Conservation (phyloP, 92 coral and sea anemone species). For the Palythoa heliodiscus region DNA sequence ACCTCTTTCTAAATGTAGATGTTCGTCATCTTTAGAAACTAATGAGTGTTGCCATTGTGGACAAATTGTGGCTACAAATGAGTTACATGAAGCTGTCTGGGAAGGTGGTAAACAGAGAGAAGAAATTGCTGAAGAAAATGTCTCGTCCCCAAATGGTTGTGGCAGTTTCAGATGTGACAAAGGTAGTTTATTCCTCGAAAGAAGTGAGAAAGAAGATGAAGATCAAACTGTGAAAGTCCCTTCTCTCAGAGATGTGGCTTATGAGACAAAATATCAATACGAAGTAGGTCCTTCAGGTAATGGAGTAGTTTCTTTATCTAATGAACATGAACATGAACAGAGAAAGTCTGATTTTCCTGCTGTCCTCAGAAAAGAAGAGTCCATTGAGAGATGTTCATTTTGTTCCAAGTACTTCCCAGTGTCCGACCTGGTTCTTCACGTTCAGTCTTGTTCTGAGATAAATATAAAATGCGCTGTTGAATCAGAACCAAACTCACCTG, state of each 20-base stretch:
- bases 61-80: slow-evolving; percentile 34
- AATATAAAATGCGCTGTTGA: slow-evolving; percentile 29
- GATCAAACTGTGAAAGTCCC: background rate
- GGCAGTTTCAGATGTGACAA: background rate
- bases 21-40: slow-evolving; percentile 13
- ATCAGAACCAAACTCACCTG: slow-evolving; percentile 11
- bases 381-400: slow-evolving; percentile 57
- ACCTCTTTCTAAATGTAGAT: background rate
- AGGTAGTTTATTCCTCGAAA: background rate
- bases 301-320: background rate
- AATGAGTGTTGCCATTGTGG: slow-evolving; percentile 47
- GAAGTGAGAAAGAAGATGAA: background rate
- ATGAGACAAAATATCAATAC: background rate
- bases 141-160: background rate
- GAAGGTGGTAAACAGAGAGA: slow-evolving; percentile 51
- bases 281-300: background rate
- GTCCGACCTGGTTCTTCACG: slow-evolving; percentile 46
- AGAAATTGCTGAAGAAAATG: slow-evolving; percentile 34
- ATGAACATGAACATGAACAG: background rate
- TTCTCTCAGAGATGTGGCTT: background rate
- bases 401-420: slow-evolving; percentile 44
- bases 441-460: slow-evolving; percentile 34
- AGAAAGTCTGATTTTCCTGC: background rate
- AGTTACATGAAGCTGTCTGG: slow-evolving; percentile 58
- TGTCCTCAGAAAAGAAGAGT: slow-evolving; percentile 43